These are phyloP conservation scores for Agraylea sexmaculata DNA, from an alignment of 1,140 invertebrate species.

Conservation along the genomic window DNA sequence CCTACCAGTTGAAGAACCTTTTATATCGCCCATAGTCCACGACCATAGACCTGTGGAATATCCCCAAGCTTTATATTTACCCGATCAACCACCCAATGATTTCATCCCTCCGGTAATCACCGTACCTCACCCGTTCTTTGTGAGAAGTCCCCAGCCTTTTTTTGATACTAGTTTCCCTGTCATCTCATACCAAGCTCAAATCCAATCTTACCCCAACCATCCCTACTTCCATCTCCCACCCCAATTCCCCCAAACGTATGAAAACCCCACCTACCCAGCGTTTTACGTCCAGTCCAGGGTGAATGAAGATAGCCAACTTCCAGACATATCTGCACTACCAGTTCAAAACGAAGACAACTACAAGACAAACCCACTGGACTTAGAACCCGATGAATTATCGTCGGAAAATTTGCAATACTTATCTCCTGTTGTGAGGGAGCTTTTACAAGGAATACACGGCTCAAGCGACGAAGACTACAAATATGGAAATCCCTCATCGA, in stretches of 20 bases:
- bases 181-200: conserved; percentile 1
- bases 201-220: conserved; percentile 1
- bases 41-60: conserved; percentile 25
- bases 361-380: conserved; percentile 16
- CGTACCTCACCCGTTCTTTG: conserved; percentile 15
- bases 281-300: too few species aligned
- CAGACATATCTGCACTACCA: conserved; percentile 15
- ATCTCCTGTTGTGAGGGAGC: conserved; percentile 30
- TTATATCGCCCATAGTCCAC: conserved; percentile 28
- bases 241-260: too few species aligned
- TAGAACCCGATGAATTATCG: conserved; percentile 15
- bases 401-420: conserved; percentile 37
- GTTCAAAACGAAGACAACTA: conserved; percentile 19
- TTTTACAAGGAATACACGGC: conserved; percentile 22
- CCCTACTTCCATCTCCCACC: conserved; percentile 4
- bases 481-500: conserved; percentile 6
- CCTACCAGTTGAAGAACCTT: conserved; percentile 25
- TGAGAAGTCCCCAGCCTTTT: conserved; percentile 5
- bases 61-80: conserved; percentile 29
- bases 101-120: conserved; percentile 28
- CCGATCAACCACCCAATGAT: conserved; percentile 23
- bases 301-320: conserved; percentile 3
- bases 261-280: too few species aligned
- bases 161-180: conserved; percentile 7
- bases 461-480: conserved; percentile 4